Percentiles rank a stretch among this genome's conserved stretches.
phyloP scores from a whole-genome alignment of 2,797 vertebrate species.

The Thunnus albacares region DNA sequence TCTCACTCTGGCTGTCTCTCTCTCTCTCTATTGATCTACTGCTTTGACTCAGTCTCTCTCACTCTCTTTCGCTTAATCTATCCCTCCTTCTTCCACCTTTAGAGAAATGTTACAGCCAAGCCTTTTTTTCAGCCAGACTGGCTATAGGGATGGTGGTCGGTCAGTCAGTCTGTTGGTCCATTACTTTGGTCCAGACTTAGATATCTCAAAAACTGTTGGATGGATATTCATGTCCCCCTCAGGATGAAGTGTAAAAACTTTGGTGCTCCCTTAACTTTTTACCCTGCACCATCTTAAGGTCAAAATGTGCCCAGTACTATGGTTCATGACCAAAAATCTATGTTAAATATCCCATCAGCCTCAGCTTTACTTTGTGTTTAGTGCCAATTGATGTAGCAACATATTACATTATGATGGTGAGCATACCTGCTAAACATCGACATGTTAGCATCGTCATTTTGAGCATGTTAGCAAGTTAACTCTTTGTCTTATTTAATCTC shows the following conservation, averaged over 20 bases:
- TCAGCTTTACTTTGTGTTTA: neutral
- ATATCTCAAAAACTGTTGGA: neutral
- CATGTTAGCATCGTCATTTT: neutral
- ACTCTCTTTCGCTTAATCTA: neutral
- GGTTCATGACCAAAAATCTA: neutral
- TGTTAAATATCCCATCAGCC: no score
- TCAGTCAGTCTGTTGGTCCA: neutral
- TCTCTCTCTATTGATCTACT: slow-evolving; percentile 6
- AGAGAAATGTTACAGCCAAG: neutral
- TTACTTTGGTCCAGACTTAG: neutral
- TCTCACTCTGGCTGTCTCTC: slow-evolving; percentile 9
- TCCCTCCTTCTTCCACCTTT: slow-evolving; percentile 17
- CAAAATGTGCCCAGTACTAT: neutral
- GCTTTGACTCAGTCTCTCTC: slow-evolving; percentile 9
- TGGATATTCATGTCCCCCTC: neutral
- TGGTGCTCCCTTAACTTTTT: neutral
- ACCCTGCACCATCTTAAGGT: slow-evolving; percentile 6
- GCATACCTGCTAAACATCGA: neutral
- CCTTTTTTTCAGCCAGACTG: slow-evolving; percentile 5
- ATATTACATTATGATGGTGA: neutral
- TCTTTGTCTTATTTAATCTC: slow-evolving; percentile 1
- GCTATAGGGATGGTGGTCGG: neutral
- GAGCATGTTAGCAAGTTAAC: neutral
- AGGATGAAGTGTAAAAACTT: neutral
- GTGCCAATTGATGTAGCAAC: neutral